Conservation (phyloP, 2,797 vertebrate species). For the Vipera ursinii region DNA sequence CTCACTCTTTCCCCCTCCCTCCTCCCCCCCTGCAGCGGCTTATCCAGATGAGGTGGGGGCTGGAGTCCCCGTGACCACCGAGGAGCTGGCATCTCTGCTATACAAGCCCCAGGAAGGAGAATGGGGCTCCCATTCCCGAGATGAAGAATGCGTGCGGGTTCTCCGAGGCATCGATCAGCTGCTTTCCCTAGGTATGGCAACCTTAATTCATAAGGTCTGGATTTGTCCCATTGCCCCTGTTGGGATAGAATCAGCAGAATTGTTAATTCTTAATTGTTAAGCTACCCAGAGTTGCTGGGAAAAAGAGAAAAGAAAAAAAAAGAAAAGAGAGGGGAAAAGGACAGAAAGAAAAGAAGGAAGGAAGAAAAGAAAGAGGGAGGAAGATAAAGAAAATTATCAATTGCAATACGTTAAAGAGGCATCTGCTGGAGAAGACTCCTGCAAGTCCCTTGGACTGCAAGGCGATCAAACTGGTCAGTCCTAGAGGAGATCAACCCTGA, state of each 20-base stretch:
- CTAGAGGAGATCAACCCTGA: no score
- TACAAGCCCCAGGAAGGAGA: conserved; percentile 95
- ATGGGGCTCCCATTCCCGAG: conserved; percentile 89
- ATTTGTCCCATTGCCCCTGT: neutral
- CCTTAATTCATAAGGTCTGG: neutral
- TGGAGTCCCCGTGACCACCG: conserved; percentile 89
- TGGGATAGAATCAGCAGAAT: neutral
- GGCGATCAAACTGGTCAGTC: no score
- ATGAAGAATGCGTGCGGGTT: conserved; percentile 92
- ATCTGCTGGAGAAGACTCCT: no score
- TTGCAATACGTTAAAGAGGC: neutral
- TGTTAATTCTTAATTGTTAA: neutral
- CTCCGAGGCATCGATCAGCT: conserved; percentile 89
- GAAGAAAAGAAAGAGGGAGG: no score
- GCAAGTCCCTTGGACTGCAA: no score
- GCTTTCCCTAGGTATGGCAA: conserved; percentile 83
- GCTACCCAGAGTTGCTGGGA: neutral
- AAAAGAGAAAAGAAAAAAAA: no score
- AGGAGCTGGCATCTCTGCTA: conserved; percentile 87
- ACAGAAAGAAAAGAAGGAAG: no score
- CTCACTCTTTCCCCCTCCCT: neutral
- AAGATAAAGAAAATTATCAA: neutral
- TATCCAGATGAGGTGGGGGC: conserved; percentile 91
- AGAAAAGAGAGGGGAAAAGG: neutral
- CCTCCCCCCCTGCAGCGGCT: conserved; percentile 71